Base-by-base conservation (phyloP, 2,797 vertebrate species). In the Eospalax fontanierii region DNA sequence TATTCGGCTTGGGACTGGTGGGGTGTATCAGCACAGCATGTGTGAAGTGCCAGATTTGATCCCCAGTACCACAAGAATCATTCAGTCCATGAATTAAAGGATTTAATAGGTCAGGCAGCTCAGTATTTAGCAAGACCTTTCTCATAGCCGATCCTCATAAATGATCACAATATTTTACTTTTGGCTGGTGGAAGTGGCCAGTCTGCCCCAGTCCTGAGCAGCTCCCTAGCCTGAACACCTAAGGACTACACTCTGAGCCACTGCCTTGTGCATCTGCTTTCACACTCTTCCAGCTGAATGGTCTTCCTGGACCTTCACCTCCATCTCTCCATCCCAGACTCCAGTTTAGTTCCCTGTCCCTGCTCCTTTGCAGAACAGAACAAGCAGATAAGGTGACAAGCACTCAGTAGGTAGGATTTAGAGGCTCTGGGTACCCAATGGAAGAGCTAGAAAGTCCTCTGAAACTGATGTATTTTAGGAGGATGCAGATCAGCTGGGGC, bases 151-250 rank as follows among this genome's bases (percentile, higher is more conserved):
- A 1, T 30, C 33, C 33, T 30, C 38, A 38, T 12, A 22, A 70
- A n/a, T 35, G n/a, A 18, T 24, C 83, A 40, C 16, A 0, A 15
- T 38, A 22, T 26, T 61, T 74, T 19, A 78, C 43, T 30, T 16
- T 79, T 19, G 50, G 12, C 21, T 59, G 16, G 2, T 84, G 46
- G 86, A 2, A 33, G n/a, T 28, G 70, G 33, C 30, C 15, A 24
- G 40, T 24, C 46, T 46, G 38, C 30, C 35, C 35, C 8, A 12
- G 81, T 57, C 38, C 9, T 38, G 46, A 63, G 57, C 10, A 4
- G n/a, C 38, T 76, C 35, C 16, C 57, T 73, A 10, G 2, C 1
- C 14, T 2, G 50, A 2, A 10, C 19, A 1, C 8, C 16, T 10
- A 16, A 61, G 61, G 46, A 26, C 14, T 33, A 16, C 63, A 0